These are phyloP conservation scores for Scatophagus argus DNA, from an alignment of 2,113 vertebrate genomes.

Conservation along the genomic window DNA sequence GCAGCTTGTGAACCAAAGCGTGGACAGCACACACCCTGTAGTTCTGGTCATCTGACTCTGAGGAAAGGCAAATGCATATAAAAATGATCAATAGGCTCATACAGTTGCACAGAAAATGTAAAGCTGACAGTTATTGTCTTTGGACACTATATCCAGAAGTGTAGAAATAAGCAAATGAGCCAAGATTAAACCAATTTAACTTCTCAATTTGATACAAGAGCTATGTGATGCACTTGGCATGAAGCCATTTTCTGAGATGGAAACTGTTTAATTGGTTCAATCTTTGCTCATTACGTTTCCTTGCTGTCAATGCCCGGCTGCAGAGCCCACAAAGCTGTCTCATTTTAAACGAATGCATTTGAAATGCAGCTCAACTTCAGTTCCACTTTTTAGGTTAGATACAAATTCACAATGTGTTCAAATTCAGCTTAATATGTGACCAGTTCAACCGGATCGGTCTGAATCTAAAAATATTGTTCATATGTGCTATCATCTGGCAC, in stretches of 20 bases:
- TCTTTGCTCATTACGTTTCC: slow-evolving; percentile 7
- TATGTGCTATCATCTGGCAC: neutral
- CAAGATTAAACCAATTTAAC: slow-evolving; percentile 22
- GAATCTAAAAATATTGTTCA: neutral
- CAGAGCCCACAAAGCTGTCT: neutral
- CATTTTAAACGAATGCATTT: neutral
- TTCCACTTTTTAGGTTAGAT: neutral
- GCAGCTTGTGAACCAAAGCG: slow-evolving; percentile 91
- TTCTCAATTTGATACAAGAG: neutral
- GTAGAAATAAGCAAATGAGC: neutral
- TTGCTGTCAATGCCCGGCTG: neutral
- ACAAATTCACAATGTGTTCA: neutral
- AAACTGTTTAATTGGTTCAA: slow-evolving; percentile 21
- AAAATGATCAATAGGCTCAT: neutral
- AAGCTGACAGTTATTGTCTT: neutral
- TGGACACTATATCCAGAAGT: neutral
- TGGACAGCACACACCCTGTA: slow-evolving; percentile 96
- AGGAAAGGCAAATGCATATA: slow-evolving; percentile 3
- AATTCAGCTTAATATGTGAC: too few relatives aligned
- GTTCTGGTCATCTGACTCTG: slow-evolving; percentile 97
- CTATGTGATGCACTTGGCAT: neutral
- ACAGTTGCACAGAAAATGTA: neutral
- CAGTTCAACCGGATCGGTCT: neutral
- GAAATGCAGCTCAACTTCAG: neutral
- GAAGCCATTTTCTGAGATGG: slow-evolving; percentile 6